Percentiles rank a stretch among this genome's conserved stretches.
phyloP scores from a whole-genome alignment of 2,888 invertebrate species.

The Agriopis leucophaearia region DNA sequence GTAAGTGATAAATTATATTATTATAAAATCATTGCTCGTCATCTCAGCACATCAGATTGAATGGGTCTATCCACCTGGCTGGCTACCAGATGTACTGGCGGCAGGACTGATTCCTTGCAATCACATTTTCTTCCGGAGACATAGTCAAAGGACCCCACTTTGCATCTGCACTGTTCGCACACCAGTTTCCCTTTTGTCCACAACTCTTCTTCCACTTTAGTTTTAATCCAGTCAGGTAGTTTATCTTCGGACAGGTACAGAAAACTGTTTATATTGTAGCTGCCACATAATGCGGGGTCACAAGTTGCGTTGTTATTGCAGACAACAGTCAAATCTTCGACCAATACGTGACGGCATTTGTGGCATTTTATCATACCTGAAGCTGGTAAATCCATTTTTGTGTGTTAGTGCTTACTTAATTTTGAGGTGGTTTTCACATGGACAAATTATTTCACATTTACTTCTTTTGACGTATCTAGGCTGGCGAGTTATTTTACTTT shows the following conservation, averaged over 20 bases:
- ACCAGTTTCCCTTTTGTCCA: slow-evolving; percentile 90
- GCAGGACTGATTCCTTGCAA: slow-evolving; percentile 84
- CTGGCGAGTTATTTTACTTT: background rate
- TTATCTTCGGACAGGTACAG: slow-evolving; percentile 86
- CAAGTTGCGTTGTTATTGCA: slow-evolving; percentile 53
- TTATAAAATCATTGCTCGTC: slow-evolving; percentile 5
- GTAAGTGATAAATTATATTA: slow-evolving; percentile 11
- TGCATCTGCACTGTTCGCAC: slow-evolving; percentile 87
- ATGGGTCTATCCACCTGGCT: slow-evolving; percentile 88
- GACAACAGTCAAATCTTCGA: slow-evolving; percentile 55
- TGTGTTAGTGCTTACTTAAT: background rate
- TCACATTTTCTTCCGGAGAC: slow-evolving; percentile 88
- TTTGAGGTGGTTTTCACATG: background rate
- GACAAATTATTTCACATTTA: background rate
- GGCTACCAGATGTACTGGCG: slow-evolving; percentile 87
- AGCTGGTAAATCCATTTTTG: slow-evolving; percentile 45
- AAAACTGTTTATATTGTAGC: slow-evolving; percentile 67
- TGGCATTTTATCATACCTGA: slow-evolving; percentile 70
- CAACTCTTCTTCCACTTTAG: slow-evolving; percentile 81
- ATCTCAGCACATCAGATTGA: slow-evolving; percentile 14
- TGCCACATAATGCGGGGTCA: slow-evolving; percentile 59
- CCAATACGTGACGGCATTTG: slow-evolving; percentile 76
- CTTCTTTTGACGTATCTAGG: background rate
- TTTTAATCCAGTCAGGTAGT: slow-evolving; percentile 86
- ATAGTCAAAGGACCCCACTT: slow-evolving; percentile 90